phyloP scores from a whole-genome alignment of 2,113 vertebrate genomes.

The Cyanoderma ruficeps region DNA sequence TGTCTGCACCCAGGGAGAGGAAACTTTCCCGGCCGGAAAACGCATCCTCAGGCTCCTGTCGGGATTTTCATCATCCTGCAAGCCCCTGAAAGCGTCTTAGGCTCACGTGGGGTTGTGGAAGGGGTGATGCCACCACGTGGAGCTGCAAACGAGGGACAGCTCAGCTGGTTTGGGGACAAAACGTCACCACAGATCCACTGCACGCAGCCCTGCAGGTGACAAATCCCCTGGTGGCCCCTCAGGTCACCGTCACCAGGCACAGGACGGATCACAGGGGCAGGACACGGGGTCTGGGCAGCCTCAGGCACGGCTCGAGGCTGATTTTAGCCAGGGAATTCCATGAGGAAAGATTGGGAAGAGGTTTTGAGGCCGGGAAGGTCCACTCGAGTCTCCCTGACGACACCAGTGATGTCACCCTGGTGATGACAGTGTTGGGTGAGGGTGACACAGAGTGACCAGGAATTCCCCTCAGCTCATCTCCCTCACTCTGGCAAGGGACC shows the following conservation, averaged over 20 bases:
- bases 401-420: not conserved
- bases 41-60: not conserved
- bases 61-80: not conserved
- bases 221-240: not conserved
- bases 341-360: not conserved
- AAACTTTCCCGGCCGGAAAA: not conserved
- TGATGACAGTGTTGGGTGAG: not conserved
- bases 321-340: not conserved
- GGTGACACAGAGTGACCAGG: not conserved
- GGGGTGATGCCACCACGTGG: too few relatives aligned
- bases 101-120: fast-evolving
- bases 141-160: not conserved
- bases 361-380: not conserved
- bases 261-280: fast-evolving
- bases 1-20: not conserved
- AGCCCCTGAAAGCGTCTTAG: not conserved
- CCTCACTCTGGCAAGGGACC: not conserved
- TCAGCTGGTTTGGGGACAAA: not conserved
- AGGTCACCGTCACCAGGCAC: not conserved
- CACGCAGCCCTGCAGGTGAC: not conserved
- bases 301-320: not conserved
- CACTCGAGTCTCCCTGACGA: not conserved
- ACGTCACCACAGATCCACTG: not conserved
- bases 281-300: not conserved
- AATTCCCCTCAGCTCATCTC: not conserved